Evolutionary conservation across 2,797 vertebrate genomes (phyloP), one percentile per base, ranked within the genome.

Genomic region (Chanos chanos): DNA sequence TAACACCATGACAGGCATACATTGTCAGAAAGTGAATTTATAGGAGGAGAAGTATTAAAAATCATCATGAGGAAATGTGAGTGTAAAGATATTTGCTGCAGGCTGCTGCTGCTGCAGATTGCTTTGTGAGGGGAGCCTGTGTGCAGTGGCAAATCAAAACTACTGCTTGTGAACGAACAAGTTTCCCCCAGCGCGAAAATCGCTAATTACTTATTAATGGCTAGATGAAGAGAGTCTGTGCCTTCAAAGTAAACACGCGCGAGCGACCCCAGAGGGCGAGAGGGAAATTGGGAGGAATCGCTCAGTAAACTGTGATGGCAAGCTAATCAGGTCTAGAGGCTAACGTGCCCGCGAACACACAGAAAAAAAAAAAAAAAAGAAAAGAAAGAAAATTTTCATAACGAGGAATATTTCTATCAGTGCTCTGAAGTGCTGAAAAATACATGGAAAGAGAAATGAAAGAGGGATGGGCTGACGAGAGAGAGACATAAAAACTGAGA

Each of bases 171-270:
- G 48, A 64, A 71, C 13, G 40, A 80, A 56, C 53, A 59, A 28
- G 39, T 75, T 71, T 79, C 68, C 54, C 47, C 44, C 61, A 33
- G 79, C 75, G 73, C 47, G 33, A 65, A 71, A 77, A 78, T 77
- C 66, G 62, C 79, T 82, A 82, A 85, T 85, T 82, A 83, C 77
- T 79, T 83, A 85, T 87, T 84, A 85, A 85, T 83, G 76, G 79
- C 61, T 51, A 71, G 73, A 78, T 65, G 71, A 82, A 69, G 61
- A 73, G 78, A 70, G 69, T 59, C 61, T 74, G 64, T 37, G 64
- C 66, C 80, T 73, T 80, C 75, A 83, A 71, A 80, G 72, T 83
- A 84, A 86, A 82, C 77, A 79, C 52, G 53, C 31, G 60, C 64
- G 68, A 73, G 52, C 12, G 41, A 61, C 67, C 64, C 72, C 56